phyloP scores from a whole-genome alignment of 2,113 vertebrate genomes.

The Salvelinus sp. region DNA sequence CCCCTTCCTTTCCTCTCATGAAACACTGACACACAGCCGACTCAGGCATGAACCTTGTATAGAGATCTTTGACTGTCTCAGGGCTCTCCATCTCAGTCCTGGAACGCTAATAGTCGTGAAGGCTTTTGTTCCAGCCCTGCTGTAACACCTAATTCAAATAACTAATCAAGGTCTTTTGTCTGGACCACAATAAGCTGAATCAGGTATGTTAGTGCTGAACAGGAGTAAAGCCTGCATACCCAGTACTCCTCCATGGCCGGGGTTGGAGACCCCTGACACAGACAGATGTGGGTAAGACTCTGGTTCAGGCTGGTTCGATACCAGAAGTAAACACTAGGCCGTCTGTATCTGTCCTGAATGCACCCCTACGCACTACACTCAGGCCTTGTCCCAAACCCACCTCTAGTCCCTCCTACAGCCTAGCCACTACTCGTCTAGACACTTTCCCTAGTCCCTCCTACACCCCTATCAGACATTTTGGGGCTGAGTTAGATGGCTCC shows the following conservation, averaged over 20 bases:
- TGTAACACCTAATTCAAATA: too few species aligned
- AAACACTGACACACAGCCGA: constrained; percentile 69
- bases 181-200: too few species aligned
- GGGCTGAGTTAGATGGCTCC: constrained; percentile 41
- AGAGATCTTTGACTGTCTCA: too few species aligned
- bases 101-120: too few species aligned
- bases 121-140: too few species aligned
- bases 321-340: constrained; percentile 67
- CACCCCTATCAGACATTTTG: constrained; percentile 11
- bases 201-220: too few species aligned
- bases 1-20: constrained; percentile 15
- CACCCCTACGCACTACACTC: neutral
- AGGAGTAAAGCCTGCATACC: too few species aligned
- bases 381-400: constrained; percentile 20
- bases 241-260: too few species aligned
- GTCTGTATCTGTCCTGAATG: constrained; percentile 12
- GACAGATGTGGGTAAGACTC: too few species aligned
- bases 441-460: neutral
- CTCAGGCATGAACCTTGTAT: neutral
- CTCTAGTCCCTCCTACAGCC: neutral
- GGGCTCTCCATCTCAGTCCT: too few species aligned
- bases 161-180: too few species aligned
- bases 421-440: neutral
- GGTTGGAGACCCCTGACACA: too few species aligned
- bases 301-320: constrained; percentile 51